Evolutionary conservation across 2,797 vertebrate species (phyloP).

Genomic region (Furcifer pardalis): DNA sequence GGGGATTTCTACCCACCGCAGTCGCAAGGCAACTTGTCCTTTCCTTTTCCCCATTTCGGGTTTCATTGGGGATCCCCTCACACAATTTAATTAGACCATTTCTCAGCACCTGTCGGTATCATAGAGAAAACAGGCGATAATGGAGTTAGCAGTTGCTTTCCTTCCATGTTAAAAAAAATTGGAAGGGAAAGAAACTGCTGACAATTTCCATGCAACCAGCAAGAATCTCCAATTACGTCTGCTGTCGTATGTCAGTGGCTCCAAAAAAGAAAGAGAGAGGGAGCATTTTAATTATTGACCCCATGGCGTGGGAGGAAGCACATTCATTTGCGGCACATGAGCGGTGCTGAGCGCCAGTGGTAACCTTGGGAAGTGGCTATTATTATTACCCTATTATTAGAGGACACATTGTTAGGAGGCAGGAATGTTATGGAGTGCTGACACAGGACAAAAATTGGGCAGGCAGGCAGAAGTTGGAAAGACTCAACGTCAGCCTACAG

Average conservation of each 20-base stretch:
- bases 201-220: constrained; percentile 32
- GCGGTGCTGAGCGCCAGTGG: constrained; percentile 31
- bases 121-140: constrained; percentile 34
- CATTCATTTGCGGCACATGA: constrained; percentile 6
- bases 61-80: constrained; percentile 22
- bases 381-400: constrained; percentile 32
- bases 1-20: constrained; percentile 28
- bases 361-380: constrained; percentile 18
- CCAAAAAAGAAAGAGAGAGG: constrained; percentile 27
- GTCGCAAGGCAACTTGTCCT: not conserved
- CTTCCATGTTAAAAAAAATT: not conserved
- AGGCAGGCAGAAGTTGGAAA: not conserved
- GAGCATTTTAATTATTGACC: constrained; percentile 63
- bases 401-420: constrained; percentile 2
- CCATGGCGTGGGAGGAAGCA: constrained; percentile 35
- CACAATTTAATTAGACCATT: constrained; percentile 53
- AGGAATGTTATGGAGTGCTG: not conserved
- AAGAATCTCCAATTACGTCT: constrained; percentile 43
- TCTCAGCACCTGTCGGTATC: constrained; percentile 55
- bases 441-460: not conserved
- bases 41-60: constrained; percentile 4
- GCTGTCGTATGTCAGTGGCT: constrained; percentile 24
- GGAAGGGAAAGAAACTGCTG: not conserved
- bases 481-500: too few species aligned
- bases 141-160: constrained; percentile 26